Evolutionary conservation across 2,113 vertebrate genomes (phyloP).

Genomic region (Actenoides lindsayi): DNA sequence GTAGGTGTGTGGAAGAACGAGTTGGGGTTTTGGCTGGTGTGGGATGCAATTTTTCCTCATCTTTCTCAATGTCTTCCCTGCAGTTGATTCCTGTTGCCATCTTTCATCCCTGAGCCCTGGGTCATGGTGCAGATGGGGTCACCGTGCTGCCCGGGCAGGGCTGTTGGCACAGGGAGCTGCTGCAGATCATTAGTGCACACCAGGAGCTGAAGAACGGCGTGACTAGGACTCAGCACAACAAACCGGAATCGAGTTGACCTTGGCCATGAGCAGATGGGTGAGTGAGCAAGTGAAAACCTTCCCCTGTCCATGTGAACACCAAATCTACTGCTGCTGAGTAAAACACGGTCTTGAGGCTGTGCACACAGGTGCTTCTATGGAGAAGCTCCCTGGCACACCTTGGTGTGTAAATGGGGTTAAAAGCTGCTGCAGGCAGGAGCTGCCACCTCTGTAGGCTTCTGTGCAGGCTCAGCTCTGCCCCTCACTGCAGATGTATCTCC

Average conservation of each 20-base stretch:
- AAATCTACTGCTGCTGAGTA: neutral
- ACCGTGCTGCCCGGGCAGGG: fast-evolving
- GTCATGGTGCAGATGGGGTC: neutral
- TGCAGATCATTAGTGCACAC: fast-evolving
- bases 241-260: neutral
- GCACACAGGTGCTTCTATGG: fast-evolving
- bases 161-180: neutral
- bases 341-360: neutral
- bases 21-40: neutral
- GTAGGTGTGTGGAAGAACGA: neutral
- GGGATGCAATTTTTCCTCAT: neutral
- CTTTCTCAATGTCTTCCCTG: neutral
- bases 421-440: neutral
- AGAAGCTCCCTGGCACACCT: neutral
- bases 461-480: neutral
- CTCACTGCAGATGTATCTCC: neutral
- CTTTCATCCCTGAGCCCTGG: neutral
- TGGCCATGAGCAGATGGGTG: neutral
- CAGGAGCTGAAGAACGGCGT: neutral
- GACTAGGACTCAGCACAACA: neutral
- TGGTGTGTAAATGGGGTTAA: neutral
- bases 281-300: neutral
- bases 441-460: neutral
- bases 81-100: neutral
- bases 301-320: neutral